These are phyloP conservation scores for Anthopleura xanthogrammica DNA, from an alignment of 92 coral and sea anemone species.

Conservation along the genomic window DNA sequence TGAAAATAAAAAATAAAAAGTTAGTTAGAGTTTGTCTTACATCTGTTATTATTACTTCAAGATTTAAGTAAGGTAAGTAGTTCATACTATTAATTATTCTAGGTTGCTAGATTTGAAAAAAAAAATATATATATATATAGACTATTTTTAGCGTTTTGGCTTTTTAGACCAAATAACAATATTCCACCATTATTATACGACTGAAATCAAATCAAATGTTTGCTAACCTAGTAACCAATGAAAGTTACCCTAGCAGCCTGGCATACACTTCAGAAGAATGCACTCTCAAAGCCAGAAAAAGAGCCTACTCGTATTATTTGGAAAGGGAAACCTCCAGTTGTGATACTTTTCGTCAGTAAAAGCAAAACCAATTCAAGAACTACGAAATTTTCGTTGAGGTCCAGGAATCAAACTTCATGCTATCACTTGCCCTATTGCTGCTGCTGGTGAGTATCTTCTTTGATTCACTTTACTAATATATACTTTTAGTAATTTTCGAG, in stretches of 20 bases:
- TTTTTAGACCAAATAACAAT: not conserved
- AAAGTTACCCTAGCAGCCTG: not conserved
- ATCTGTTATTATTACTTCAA: no score
- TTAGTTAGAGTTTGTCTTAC: no score
- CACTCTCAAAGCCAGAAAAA: not conserved
- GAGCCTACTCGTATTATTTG: not conserved
- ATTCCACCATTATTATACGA: not conserved
- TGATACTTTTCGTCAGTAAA: not conserved
- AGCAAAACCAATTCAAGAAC: not conserved
- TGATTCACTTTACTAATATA: not conserved
- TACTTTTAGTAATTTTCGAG: not conserved
- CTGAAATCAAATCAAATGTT: not conserved
- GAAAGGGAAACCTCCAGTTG: not conserved
- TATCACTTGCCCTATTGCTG: not conserved
- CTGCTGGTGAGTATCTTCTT: not conserved
- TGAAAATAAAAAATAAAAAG: no score
- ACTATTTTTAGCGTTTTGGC: no score
- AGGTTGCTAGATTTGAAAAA: no score
- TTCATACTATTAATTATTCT: no score
- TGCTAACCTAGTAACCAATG: conserved; percentile 1
- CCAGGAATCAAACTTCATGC: not conserved
- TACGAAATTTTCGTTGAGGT: not conserved
- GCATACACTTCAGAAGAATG: not conserved
- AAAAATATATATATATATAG: no score
- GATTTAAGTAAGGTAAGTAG: no score